Base-by-base conservation (phyloP, 2,888 invertebrate species). In the Idaea biselata region DNA sequence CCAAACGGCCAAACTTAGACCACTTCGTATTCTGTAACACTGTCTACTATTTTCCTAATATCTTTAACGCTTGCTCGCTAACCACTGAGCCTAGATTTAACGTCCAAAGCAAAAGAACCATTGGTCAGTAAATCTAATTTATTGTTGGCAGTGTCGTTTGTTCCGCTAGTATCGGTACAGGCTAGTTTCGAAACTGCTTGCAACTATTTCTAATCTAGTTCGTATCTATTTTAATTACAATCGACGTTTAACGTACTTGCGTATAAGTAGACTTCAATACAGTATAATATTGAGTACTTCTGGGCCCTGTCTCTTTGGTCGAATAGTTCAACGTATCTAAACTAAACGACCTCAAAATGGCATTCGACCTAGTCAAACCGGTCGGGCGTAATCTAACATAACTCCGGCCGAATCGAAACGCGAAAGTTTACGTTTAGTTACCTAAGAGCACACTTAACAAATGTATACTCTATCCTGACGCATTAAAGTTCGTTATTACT, bases 311-410 rank as follows among this genome's bases (percentile, higher is more conserved):
- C 77, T 76, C 79, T 79, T 79, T 74, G 80, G 79, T 79, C 73
- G 79, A 76, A 76, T 79, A 81, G 78, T 79, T 81, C 73, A 79
- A 75, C 74, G 77, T 82, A 83, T 79, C 81, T 79, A 82, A 44
- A 44, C 83, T 80, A 87, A 91, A 91, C 91, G 91, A 91, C 91
- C 91, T 92, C 88, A 91, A 91, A 89, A 86, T 83, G 87, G 89
- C 87, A 89, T 90, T 90, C 90, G 88, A 88, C 90, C 91, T 91
- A 91, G 89, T 72, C 72, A 65, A 72, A 72, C 72, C 72, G 72
- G 72, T 87, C 87, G 83, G 84, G 82, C 85, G 89, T 89, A 89
- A 89, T 88, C 84, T 83, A 88, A 88, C 89, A 87, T 87, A 90
- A 88, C 82, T 82, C 67, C 85, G 83, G 82, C 84, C 82, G 83